These are phyloP conservation scores for Eilema depressum DNA, from an alignment of 2,888 invertebrate species.

Conservation along the genomic window DNA sequence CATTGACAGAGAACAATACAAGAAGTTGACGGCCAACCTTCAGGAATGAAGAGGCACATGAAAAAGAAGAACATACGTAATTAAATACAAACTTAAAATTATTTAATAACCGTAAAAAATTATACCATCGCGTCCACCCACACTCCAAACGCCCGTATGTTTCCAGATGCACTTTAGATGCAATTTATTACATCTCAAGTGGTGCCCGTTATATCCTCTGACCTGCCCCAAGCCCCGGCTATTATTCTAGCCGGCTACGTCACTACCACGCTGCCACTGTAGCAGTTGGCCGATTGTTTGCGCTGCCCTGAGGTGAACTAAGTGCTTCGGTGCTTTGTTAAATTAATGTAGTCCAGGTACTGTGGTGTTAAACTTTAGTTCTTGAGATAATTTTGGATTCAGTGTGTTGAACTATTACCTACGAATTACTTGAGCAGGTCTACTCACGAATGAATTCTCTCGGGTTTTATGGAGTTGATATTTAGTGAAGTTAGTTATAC, in stretches of 20 bases:
- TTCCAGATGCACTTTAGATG: conserved; percentile 43
- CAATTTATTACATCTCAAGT: conserved; percentile 47
- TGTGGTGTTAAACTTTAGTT: background rate
- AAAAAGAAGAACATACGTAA: too few relatives aligned
- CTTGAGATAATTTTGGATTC: too few relatives aligned
- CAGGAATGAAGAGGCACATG: too few relatives aligned
- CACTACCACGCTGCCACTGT: conserved; percentile 21
- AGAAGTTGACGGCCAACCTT: too few relatives aligned
- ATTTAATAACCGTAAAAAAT: background rate
- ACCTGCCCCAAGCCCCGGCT: conserved; percentile 18
- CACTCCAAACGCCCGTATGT: conserved; percentile 14
- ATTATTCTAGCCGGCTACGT: conserved; percentile 25
- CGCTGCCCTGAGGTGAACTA: conserved; percentile 25
- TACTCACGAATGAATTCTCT: too few relatives aligned
- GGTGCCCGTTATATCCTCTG: conserved; percentile 33
- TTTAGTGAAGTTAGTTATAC: too few relatives aligned
- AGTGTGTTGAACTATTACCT: too few relatives aligned
- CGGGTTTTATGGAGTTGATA: too few relatives aligned
- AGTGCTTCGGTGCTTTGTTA: conserved; percentile 20
- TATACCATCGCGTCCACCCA: background rate
- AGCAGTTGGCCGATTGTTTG: conserved; percentile 37
- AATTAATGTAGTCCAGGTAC: conserved; percentile 9
- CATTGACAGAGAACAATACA: too few relatives aligned
- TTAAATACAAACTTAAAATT: background rate
- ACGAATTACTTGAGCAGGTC: too few relatives aligned